Conservation (phyloP, 2,888 invertebrate genomes). For the Eucera pruinosa region DNA sequence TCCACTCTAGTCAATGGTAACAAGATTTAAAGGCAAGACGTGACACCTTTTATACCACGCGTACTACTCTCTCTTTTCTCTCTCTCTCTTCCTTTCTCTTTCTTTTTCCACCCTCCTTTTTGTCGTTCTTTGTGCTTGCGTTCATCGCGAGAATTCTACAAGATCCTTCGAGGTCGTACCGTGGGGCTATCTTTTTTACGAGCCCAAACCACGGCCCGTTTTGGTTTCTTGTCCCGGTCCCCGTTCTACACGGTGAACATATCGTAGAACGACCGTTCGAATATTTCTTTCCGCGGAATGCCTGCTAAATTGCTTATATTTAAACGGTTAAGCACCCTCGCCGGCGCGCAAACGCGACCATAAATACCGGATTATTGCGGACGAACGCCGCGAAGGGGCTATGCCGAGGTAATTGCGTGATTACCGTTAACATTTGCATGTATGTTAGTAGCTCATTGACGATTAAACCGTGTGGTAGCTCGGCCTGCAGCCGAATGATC, state of each 20-base stretch:
- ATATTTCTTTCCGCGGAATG: constrained; percentile 33
- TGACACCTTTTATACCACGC: constrained; percentile 39
- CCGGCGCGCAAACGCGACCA: constrained; percentile 32
- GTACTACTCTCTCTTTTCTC: background rate
- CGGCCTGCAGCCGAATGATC: background rate
- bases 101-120: background rate
- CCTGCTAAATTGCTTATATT: constrained; percentile 32
- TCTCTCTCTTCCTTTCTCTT: background rate
- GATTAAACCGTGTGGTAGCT: constrained; percentile 15
- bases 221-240: background rate
- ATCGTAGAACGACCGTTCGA: constrained; percentile 16
- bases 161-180: constrained; percentile 18
- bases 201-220: constrained; percentile 26
- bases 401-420: constrained; percentile 47
- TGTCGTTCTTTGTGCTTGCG: background rate
- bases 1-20: constrained; percentile 24
- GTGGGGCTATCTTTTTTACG: constrained; percentile 31
- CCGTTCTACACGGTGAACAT: background rate
- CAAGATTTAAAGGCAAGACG: constrained; percentile 60
- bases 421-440: constrained; percentile 53
- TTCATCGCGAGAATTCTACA: constrained; percentile 31
- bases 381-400: constrained; percentile 26
- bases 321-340: constrained; percentile 35
- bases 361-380: constrained; percentile 50
- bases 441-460: constrained; percentile 43